Conservation (phyloP, 2,888 invertebrate species). For the Tetramorium bicarinatum region DNA sequence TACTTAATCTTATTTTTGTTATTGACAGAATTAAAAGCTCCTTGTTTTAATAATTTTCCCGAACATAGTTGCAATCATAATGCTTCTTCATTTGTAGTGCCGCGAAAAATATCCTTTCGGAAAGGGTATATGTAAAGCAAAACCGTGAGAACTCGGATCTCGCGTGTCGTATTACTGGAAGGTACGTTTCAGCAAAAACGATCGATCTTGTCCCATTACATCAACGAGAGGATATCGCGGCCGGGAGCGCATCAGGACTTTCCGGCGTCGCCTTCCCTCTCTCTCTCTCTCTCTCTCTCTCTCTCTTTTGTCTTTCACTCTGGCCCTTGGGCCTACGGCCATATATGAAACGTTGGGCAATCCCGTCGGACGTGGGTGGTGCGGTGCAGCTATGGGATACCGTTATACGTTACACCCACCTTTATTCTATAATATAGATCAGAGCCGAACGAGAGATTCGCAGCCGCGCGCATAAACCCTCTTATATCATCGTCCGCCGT, state of each 20-base stretch:
- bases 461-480: constrained; percentile 42
- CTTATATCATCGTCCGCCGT: constrained; percentile 46
- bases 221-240: constrained; percentile 38
- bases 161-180: constrained; percentile 16
- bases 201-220: constrained; percentile 25
- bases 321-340: constrained; percentile 66
- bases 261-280: neutral
- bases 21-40: neutral
- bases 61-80: neutral
- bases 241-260: constrained; percentile 21
- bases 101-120: neutral
- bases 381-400: constrained; percentile 58
- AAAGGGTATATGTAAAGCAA: neutral
- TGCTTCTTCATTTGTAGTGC: neutral
- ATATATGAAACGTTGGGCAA: constrained; percentile 73
- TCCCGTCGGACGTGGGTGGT: constrained; percentile 71
- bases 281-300: too few species aligned
- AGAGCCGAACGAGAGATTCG: constrained; percentile 59
- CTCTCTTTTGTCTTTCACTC: neutral
- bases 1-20: neutral
- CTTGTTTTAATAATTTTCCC: neutral
- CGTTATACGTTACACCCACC: constrained; percentile 78
- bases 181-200: neutral
- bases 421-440: constrained; percentile 77
- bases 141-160: constrained; percentile 22